Percentiles rank a stretch among this genome's conserved stretches.
These are phyloP conservation scores for Ophion ellenae DNA, from an alignment of 2,888 invertebrate genomes.

Conservation along the genomic window DNA sequence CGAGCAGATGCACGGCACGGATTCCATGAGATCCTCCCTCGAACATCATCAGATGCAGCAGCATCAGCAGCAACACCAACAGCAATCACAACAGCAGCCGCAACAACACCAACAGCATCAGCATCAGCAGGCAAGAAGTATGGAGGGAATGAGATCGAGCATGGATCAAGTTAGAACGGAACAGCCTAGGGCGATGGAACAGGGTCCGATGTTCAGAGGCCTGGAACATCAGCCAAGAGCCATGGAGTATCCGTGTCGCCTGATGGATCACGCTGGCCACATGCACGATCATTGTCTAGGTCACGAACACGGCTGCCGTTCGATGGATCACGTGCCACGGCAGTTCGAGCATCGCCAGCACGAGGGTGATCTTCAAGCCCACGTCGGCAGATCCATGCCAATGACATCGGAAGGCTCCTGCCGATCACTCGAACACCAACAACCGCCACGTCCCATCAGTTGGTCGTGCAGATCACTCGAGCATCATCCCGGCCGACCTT, in stretches of 20 bases:
- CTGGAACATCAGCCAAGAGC: slow-evolving; percentile 78
- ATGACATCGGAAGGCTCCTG: slow-evolving; percentile 69
- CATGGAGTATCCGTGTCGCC: slow-evolving; percentile 80
- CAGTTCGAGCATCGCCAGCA: slow-evolving; percentile 79
- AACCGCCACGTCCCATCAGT: slow-evolving; percentile 74
- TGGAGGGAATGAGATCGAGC: slow-evolving; percentile 75
- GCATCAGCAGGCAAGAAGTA: slow-evolving; percentile 76
- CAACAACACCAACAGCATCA: slow-evolving; percentile 47
- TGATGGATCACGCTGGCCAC: slow-evolving; percentile 78
- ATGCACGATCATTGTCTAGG: slow-evolving; percentile 79
- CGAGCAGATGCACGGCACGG: slow-evolving; percentile 65
- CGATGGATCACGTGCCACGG: slow-evolving; percentile 80
- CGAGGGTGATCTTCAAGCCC: slow-evolving; percentile 68
- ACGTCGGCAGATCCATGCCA: slow-evolving; percentile 70
- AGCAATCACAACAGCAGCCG: slow-evolving; percentile 42
- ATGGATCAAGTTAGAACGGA: slow-evolving; percentile 71
- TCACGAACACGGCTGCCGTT: slow-evolving; percentile 80
- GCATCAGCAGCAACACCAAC: slow-evolving; percentile 55
- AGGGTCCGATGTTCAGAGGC: slow-evolving; percentile 61
- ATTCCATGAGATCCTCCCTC: slow-evolving; percentile 63
- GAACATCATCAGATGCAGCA: slow-evolving; percentile 66
- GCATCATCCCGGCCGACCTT: slow-evolving; percentile 84
- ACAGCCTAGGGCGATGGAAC: slow-evolving; percentile 69
- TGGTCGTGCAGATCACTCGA: slow-evolving; percentile 80
- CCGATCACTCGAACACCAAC: slow-evolving; percentile 75